Conservation (phyloP, 2,113 vertebrate genomes). For the Hydrochoerus hydrochaeris region DNA sequence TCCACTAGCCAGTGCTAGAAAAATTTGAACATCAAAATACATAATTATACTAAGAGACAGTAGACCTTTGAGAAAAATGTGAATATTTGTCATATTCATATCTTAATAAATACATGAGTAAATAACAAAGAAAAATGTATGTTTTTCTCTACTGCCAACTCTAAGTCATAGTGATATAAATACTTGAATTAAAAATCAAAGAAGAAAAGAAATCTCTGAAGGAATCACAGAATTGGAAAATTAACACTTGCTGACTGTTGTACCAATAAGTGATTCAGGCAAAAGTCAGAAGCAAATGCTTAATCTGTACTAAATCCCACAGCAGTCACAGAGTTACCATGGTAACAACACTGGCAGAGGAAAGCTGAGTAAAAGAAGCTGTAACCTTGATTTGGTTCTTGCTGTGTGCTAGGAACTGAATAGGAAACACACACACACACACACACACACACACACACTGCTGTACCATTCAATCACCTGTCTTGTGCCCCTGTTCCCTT, state of each 20-base stretch:
- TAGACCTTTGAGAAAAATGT: background rate
- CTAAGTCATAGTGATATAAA: background rate
- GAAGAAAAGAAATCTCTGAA: background rate
- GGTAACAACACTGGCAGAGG: background rate
- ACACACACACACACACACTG: too few relatives aligned
- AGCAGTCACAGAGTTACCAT: background rate
- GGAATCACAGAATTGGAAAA: background rate
- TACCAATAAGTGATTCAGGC: background rate
- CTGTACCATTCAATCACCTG: background rate
- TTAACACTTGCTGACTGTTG: background rate
- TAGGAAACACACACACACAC: background rate
- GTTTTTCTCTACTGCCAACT: background rate
- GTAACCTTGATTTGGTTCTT: background rate
- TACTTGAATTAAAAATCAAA: background rate
- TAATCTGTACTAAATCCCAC: background rate
- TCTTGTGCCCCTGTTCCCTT: background rate
- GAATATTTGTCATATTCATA: background rate
- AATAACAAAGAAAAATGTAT: background rate
- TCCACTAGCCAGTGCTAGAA: background rate
- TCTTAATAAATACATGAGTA: background rate
- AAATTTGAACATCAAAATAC: background rate
- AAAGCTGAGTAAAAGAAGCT: background rate
- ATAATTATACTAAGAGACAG: background rate
- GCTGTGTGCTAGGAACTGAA: background rate
- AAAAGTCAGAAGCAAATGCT: background rate